Evolutionary conservation across 1,140 invertebrate species (phyloP), one percentile per base, ranked within the genome.

Genomic region (Lutraria rhynchaena): DNA sequence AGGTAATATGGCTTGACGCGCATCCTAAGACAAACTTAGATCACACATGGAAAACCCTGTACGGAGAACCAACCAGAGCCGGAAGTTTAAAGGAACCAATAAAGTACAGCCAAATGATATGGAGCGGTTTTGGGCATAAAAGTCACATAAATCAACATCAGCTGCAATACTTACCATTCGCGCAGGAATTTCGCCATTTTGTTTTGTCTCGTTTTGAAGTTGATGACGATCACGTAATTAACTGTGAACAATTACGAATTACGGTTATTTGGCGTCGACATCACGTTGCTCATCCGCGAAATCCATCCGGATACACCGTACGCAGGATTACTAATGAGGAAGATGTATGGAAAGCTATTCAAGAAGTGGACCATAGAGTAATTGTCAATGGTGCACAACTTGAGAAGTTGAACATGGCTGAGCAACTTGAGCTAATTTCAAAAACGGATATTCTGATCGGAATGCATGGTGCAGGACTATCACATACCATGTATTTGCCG

Each of bases 391-490:
- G 85, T 3, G 31, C 87, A 11, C 86, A 89, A 73, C 74, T 90
- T 19, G 90, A 91, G 24, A 37, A 58, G 17, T 73, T 89, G 44
- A 71, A 63, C 15, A 87, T 91, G 86, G 61, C 76, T 17, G 58
- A 86, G 22, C 89, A 91, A 75, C 76, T 91, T 31, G 57, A 86
- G n/a, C 35, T 86, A 4, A 82, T 91, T 11, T 57, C 83, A 49
- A 97, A 98, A 86, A 95, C 96, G 0, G 98, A 99, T 92, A 95
- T 99, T 82, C 95, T 99, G 71, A 96, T 99, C 88, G 98, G 98
- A 27, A 98, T 99, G 93, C 98, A 99, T 92, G 98, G 98, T 27
- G 97, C 98, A 78, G 98, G 98, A 0, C 91, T 99, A 19, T 98
- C 98, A 0, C 98, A 99, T 93, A 92, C 98, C 31, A 92, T 99